Base-by-base conservation (phyloP, 2,888 invertebrate genomes). In the Lasioglossum pauxillum region DNA sequence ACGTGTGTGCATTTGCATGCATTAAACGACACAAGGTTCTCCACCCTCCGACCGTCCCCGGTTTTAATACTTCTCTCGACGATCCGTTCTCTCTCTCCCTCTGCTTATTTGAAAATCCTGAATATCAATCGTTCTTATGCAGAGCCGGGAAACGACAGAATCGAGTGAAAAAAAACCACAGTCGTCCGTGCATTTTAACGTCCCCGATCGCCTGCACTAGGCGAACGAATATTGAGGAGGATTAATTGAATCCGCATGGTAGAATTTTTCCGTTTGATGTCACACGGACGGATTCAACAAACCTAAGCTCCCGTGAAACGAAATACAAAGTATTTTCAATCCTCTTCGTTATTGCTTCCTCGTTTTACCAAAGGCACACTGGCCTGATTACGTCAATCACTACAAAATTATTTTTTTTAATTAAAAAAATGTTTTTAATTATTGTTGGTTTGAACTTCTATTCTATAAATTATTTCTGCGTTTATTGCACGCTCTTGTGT, bases 1-100 rank as follows among this genome's bases (percentile, higher is more conserved):
- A 91, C 87, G 89, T 90, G 84, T 86, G 87, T 85, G 60, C 64
- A 92, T 93, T 85, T 91, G 87, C 91, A 91, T 91, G 89, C 85
- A 73, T 57, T n/a, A 57, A 57, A 12, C 69, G 72, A 75, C 31
- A 57, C 84, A 81, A 86, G 75, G 76, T 76, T 12, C 5, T 67
- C 23, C 41, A 16, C 44, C 38, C 82, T 7, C 35, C 14, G 35
- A n/a, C 53, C 1, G 14, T 27, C 38, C 16, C 5, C 46, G 46
- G 14, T 60, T 27, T 49, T 19, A 64, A 64, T 53, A 27, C 41
- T 19, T 23, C 14, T 31, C 41, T 23, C 31, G 2, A 31, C 46
- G 31, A 27, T 3, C 7, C 44, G 41, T 41, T 71, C n/a, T 31
- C 35, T 8, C 49, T n/a, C n/a, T 67, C 35, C 5, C 41, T n/a